phyloP scores from a whole-genome alignment of 23 tunicate genomes.

The Trididemnum miniatum region DNA sequence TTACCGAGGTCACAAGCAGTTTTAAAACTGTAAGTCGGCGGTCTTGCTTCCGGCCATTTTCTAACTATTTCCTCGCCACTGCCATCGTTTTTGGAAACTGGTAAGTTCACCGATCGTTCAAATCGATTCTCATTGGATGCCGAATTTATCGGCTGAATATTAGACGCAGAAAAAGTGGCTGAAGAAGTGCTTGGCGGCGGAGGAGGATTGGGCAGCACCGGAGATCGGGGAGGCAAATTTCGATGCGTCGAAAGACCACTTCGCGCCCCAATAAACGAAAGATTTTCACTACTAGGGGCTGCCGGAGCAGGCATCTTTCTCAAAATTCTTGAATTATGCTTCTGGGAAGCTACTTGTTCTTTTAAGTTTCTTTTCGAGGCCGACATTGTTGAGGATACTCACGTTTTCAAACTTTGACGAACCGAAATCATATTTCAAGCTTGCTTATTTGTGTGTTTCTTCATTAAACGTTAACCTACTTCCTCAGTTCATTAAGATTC shows the following conservation, averaged over 20 bases:
- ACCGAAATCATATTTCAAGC: too few relatives aligned
- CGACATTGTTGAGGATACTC: too few relatives aligned
- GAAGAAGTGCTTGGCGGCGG: too few relatives aligned
- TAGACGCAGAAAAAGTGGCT: too few relatives aligned
- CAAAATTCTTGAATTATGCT: not conserved
- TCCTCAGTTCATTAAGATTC: too few relatives aligned
- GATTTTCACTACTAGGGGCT: not conserved
- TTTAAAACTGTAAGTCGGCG: not conserved
- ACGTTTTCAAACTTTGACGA: too few relatives aligned
- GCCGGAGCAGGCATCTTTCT: constrained; percentile 16
- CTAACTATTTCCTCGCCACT: not conserved
- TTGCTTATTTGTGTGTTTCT: too few relatives aligned
- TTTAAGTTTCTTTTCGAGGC: not conserved
- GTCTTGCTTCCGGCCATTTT: not conserved
- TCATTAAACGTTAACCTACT: too few relatives aligned
- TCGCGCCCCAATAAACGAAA: not conserved
- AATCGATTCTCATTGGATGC: too few relatives aligned
- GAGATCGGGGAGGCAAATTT: not conserved
- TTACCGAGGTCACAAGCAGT: not conserved
- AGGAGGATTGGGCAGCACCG: not conserved
- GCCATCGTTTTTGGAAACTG: too few relatives aligned
- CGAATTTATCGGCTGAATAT: too few relatives aligned
- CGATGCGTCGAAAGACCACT: not conserved
- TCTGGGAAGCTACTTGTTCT: not conserved
- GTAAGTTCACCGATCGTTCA: too few relatives aligned